phyloP scores from a whole-genome alignment of 2,888 invertebrate genomes.

The Holacanthella duospinosa region DNA sequence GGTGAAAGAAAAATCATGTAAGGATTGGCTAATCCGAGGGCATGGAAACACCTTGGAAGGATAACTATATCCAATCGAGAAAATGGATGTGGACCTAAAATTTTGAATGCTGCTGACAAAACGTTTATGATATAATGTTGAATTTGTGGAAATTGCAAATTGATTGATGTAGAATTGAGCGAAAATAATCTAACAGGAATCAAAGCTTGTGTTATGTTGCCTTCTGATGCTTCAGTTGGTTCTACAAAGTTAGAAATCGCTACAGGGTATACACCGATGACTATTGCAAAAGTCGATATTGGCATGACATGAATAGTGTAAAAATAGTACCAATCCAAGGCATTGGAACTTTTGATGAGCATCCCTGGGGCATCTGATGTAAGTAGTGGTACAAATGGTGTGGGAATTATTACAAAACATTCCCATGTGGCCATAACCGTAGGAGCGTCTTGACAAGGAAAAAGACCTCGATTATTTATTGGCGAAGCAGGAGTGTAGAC shows the following conservation, averaged over 20 bases:
- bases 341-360: too few relatives aligned
- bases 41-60: slow-evolving; percentile 39
- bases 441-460: too few relatives aligned
- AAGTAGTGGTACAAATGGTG: too few relatives aligned
- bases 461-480: too few relatives aligned
- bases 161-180: background rate
- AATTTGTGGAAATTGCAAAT: slow-evolving; percentile 22
- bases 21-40: slow-evolving; percentile 40
- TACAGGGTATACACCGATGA: slow-evolving; percentile 40
- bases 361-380: too few relatives aligned
- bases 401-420: too few relatives aligned
- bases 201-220: background rate
- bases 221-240: background rate
- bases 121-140: slow-evolving; percentile 38
- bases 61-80: slow-evolving; percentile 41
- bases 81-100: slow-evolving; percentile 42
- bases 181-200: slow-evolving; percentile 31
- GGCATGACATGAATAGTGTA: slow-evolving; percentile 38
- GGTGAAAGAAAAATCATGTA: slow-evolving; percentile 42
- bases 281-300: slow-evolving; percentile 42
- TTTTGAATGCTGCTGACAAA: slow-evolving; percentile 34
- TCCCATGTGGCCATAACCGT: too few relatives aligned
- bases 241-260: background rate
- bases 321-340: slow-evolving; percentile 11
- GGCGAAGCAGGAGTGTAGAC: too few relatives aligned